Evolutionary conservation across 1,140 invertebrate genomes (phyloP), one percentile per base, ranked within the genome.

Genomic region (Aphelinus atriplicis): DNA sequence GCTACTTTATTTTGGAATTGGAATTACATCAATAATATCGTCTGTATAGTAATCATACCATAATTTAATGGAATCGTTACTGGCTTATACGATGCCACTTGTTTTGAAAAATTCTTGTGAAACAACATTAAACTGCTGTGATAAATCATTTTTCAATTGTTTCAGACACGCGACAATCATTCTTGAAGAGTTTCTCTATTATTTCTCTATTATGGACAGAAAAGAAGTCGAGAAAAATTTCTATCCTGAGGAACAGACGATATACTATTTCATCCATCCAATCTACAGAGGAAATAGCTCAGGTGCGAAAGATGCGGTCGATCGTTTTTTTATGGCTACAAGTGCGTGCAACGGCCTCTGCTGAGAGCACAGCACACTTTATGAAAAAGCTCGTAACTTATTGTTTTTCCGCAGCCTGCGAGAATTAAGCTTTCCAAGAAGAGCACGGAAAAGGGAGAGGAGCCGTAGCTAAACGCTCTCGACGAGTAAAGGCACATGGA

Each of bases 371-470:
- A 4, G 60, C 26, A 7, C 3, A 45, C 51, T 55, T 66, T 56
- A 67, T 67, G 45, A 68, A 68, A 68, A 68, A 68, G 46, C 3
- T 26, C 53, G 66, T 68, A 58, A 57, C 43, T 68, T 68, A 58
- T 68, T 58, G 51, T 66, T 66, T 50, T 51, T 50, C 48, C 63
- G 10, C 47, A 6, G 56, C 26, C 26, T 26, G 26, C 26, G 26
- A 57, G 56, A 3, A 57, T 57, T 57, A 57, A 57, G 56, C 26
- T 26, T 26, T 26, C 26, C 26, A 26, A 26, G 26, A 26, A 26
- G 26, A 26, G 26, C 26, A 26, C 26, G 26, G 26, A 26, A 26
- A 26, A 26, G 26, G 26, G 26, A 26, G 26, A 26, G 26, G 26
- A 26, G 26, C 26, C 26, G 26, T 26, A 26, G 26, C 26, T 26